These are phyloP conservation scores for Meriones unguiculatus DNA, from an alignment of 2,113 vertebrate species.

Conservation along the genomic window DNA sequence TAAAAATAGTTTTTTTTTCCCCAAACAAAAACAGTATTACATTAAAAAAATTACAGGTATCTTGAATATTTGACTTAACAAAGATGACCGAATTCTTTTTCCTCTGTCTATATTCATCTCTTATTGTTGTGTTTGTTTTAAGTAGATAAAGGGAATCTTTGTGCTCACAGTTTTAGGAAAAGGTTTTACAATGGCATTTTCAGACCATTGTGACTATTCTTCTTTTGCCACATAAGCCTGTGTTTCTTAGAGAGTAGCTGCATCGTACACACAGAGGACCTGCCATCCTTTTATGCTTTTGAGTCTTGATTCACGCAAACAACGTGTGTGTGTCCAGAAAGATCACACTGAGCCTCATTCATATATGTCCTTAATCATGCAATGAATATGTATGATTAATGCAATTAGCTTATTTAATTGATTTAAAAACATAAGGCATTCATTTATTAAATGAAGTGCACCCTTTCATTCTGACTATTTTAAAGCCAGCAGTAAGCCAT, in stretches of 20 bases:
- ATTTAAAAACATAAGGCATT: background rate
- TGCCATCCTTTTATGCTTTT: background rate
- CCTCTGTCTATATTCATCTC: background rate
- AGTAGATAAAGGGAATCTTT: background rate
- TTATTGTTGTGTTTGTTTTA: background rate
- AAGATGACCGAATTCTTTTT: background rate
- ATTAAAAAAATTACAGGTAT: background rate
- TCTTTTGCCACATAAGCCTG: background rate
- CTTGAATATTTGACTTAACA: background rate
- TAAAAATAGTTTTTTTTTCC: conserved; percentile 41
- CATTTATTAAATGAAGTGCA: background rate
- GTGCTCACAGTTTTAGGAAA: background rate
- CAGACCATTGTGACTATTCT: background rate
- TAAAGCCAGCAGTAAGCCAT: background rate
- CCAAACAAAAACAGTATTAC: background rate
- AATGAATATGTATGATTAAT: background rate
- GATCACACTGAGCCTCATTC: background rate
- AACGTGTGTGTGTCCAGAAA: background rate
- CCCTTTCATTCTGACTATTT: background rate
- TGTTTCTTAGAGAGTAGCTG: conserved; percentile 1
- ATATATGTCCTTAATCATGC: background rate
- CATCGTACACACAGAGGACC: background rate
- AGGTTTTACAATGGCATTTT: background rate
- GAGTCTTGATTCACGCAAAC: background rate
- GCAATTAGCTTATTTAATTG: background rate